Evolutionary conservation across 2,888 invertebrate genomes (phyloP), one percentile per base, ranked within the genome.

Genomic region (Ferrisia virgata): DNA sequence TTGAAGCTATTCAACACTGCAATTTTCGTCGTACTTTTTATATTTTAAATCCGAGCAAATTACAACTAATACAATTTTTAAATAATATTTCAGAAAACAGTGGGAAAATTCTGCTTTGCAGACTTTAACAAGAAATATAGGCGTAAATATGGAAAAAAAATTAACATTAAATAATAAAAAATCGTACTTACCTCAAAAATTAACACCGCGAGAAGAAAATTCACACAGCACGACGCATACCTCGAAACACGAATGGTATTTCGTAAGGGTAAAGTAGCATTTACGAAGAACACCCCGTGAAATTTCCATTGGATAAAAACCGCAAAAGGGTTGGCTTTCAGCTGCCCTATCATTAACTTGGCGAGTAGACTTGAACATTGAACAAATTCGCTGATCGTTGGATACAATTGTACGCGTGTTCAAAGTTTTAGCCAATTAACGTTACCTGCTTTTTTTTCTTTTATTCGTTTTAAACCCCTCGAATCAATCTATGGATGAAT

Each of bases 271-370:
- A 9, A 40, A 18, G 33, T 9, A 40, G 13, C 5, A 79, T 15
- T 28, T 11, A 15, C 25, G 2, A 33, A 81, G 18, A 53, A 81
- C 81, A 53, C 81, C 81, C 81, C 58, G 25, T 8, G 22, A 53
- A 43, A 33, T 33, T 81, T 81, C 43, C 33, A 81, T 81, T 81
- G 81, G 81, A 28, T 33, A 33, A 28, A 31, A 31, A 47, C 53
- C 79, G 53, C 53, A 31, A n/a, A 80, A 53, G 81, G 81, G 81
- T 81, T 81, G 81, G 81, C 28, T 47, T 33, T n/a, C 58, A 33
- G n/a, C 58, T 53, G 43, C 81, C 81, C 81, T 81, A 81, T 81
- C 81, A 53, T 81, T 53, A 81, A 53, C 81, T 81, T 4, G 72
- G 33, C 33, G 31, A 33, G 25, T 72, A 33, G 31, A 72, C 72